phyloP scores from a whole-genome alignment of 2,113 vertebrate species.

The Syrmaticus mikado region DNA sequence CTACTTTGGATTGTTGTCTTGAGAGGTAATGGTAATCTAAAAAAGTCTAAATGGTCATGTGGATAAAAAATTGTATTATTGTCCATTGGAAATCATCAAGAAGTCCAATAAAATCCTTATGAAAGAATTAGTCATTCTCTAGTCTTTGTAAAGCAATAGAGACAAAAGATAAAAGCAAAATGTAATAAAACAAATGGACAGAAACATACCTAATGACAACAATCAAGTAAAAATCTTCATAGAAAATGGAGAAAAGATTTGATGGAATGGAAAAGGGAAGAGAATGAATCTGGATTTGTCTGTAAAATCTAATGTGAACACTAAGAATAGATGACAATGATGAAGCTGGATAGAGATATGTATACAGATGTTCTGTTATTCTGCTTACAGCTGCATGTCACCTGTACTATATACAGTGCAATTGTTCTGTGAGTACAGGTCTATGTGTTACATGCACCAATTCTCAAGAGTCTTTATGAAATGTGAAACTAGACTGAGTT shows the following conservation, averaged over 20 bases:
- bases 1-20: neutral
- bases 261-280: neutral
- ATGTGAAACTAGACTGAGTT: neutral
- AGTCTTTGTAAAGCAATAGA: neutral
- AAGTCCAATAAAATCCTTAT: fast-evolving
- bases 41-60: fast-evolving
- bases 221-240: neutral
- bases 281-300: neutral
- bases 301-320: neutral
- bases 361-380: neutral
- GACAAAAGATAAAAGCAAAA: neutral
- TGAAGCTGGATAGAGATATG: neutral
- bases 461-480: neutral
- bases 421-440: neutral
- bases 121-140: neutral
- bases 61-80: neutral
- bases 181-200: neutral
- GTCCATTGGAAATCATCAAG: neutral
- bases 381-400: neutral
- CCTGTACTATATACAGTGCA: neutral
- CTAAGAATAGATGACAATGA: neutral
- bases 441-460: neutral
- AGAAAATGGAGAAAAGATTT: neutral
- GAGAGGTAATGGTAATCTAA: neutral
- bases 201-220: neutral